Conservation (phyloP, 1,140 invertebrate genomes). For the Trichonephila clavipes region DNA sequence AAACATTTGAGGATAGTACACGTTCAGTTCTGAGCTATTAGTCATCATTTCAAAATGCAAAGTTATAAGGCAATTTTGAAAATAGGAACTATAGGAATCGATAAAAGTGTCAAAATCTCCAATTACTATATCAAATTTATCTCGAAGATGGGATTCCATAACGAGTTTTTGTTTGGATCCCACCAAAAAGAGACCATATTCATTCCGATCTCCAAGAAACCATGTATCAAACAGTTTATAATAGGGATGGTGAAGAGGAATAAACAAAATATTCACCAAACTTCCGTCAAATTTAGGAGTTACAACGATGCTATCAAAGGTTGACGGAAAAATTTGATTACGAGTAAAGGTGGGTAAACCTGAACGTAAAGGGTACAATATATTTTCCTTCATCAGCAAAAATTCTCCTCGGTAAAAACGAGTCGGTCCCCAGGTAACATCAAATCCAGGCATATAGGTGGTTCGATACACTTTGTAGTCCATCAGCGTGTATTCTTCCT, state of each 20-base stretch:
- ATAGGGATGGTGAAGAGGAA: background rate
- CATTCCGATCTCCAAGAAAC: background rate
- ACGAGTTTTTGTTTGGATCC: background rate
- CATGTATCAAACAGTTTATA: background rate
- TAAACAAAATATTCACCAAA: background rate
- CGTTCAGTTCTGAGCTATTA: background rate
- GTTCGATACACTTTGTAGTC: background rate
- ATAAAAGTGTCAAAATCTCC: background rate
- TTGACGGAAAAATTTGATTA: too few relatives aligned
- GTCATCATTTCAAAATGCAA: background rate
- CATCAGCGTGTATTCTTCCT: accelerated
- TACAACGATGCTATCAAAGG: too few relatives aligned
- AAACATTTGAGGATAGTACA: background rate
- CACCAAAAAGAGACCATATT: background rate
- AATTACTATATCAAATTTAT: background rate
- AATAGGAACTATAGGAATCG: background rate
- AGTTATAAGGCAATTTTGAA: background rate
- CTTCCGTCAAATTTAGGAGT: background rate
- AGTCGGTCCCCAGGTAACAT: background rate
- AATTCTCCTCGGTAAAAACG: background rate
- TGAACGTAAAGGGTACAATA: too few relatives aligned
- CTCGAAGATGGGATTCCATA: background rate
- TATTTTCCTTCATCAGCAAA: background rate
- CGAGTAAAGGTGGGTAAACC: too few relatives aligned
- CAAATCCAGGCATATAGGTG: background rate